phyloP scores from a whole-genome alignment of 2,113 vertebrate genomes.

The Neomonachus schauinslandi region DNA sequence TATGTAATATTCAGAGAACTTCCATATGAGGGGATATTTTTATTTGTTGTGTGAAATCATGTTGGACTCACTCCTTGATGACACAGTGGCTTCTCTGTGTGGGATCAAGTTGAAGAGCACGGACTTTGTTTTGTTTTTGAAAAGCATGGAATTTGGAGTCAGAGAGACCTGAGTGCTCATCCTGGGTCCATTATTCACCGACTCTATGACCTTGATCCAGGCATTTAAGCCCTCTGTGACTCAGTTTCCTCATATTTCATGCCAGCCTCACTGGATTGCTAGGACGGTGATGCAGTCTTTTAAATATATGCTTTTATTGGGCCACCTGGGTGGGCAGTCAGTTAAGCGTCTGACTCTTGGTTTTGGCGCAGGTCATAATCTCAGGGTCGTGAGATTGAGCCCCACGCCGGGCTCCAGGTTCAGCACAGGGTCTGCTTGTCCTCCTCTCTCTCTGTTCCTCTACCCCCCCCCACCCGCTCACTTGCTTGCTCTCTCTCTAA shows the following conservation, averaged over 20 bases:
- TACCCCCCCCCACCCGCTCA: neutral
- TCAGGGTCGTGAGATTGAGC: neutral
- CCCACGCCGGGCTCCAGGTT: rapidly evolving
- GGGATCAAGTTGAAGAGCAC: neutral
- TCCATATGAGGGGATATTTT: neutral
- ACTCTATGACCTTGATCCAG: neutral
- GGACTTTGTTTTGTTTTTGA: neutral
- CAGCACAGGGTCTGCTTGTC: neutral
- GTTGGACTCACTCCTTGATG: neutral
- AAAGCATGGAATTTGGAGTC: neutral
- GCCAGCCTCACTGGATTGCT: neutral
- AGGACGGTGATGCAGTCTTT: neutral
- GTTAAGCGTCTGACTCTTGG: neutral
- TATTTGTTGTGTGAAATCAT: neutral
- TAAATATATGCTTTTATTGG: neutral
- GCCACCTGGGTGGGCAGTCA: too few relatives aligned
- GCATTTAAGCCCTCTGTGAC: neutral
- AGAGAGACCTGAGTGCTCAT: neutral
- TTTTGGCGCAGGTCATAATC: neutral
- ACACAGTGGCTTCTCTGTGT: neutral
- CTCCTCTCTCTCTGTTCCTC: neutral
- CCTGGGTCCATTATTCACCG: neutral
- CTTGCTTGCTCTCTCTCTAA: neutral
- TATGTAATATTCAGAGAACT: neutral
- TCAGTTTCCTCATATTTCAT: neutral